These are phyloP conservation scores for Contarinia nasturtii DNA, from an alignment of 1,140 invertebrate species.

Conservation along the genomic window DNA sequence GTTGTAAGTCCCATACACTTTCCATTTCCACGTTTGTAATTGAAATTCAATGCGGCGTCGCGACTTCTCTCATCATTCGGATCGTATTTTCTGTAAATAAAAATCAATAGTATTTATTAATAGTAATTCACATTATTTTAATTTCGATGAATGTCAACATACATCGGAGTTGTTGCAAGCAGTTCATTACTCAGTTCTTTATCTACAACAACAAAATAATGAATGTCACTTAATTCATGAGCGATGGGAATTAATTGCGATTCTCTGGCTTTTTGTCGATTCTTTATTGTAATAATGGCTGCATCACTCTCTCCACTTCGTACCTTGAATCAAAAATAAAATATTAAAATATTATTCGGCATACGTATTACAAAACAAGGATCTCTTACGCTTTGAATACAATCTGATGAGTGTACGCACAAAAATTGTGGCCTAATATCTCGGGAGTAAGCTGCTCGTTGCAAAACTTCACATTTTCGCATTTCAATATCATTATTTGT, in stretches of 20 bases:
- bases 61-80: constrained; percentile 8
- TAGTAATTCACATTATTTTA: too few relatives aligned
- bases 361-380: constrained; percentile 19
- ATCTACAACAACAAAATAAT: constrained; percentile 15
- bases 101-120: background rate
- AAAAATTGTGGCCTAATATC: constrained; percentile 49
- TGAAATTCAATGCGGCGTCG: constrained; percentile 12
- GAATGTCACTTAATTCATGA: constrained; percentile 14
- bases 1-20: constrained; percentile 9
- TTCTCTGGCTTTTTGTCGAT: constrained; percentile 10
- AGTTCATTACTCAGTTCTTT: constrained; percentile 9
- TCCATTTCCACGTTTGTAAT: constrained; percentile 12
- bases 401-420: constrained; percentile 40
- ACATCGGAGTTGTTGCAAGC: constrained; percentile 14
- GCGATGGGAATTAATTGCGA: constrained; percentile 12
- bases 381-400: constrained; percentile 43
- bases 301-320: constrained; percentile 12
- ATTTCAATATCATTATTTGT: constrained; percentile 35
- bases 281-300: constrained; percentile 3
- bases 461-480: constrained; percentile 44
- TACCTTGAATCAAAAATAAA: background rate
- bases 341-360: background rate
- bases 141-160: constrained; percentile 7
- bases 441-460: constrained; percentile 44
- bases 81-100: constrained; percentile 13